These are phyloP conservation scores for Octomys mimax DNA, from an alignment of 2,797 vertebrate genomes.

Conservation along the genomic window DNA sequence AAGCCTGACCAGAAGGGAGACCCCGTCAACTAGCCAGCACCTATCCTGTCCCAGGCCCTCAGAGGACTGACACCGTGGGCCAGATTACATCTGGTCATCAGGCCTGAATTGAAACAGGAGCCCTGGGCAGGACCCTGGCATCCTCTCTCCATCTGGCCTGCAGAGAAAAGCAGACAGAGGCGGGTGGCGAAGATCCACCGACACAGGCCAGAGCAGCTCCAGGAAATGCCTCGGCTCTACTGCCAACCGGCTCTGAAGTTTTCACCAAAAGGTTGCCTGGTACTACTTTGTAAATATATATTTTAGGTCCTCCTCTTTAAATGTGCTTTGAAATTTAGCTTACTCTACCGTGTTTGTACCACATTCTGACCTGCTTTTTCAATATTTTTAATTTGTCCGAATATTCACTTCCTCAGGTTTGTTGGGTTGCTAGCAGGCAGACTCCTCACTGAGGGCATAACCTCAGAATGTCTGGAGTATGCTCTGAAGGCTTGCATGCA, in stretches of 20 bases:
- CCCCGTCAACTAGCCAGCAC: not conserved
- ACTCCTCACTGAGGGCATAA: not conserved
- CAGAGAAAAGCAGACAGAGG: not conserved
- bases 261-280: accelerated
- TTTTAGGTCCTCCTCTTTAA: not conserved
- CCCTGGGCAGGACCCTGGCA: not conserved
- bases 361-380: not conserved
- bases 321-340: not conserved
- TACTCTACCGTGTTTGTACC: not conserved
- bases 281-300: not conserved
- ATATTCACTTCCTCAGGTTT: not conserved
- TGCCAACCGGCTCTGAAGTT: too few relatives aligned
- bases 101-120: not conserved
- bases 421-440: not conserved
- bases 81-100: not conserved
- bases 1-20: not conserved
- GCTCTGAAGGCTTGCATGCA: not conserved
- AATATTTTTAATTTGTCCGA: not conserved
- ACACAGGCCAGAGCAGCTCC: not conserved
- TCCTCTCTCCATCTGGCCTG: not conserved
- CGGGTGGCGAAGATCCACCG: not conserved
- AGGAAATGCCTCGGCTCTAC: not conserved
- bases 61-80: not conserved
- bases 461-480: not conserved
- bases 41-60: not conserved